Evolutionary conservation across 2,113 vertebrate genomes (phyloP), one percentile per base, ranked within the genome.

Genomic region (Epinephelus fuscoguttatus): DNA sequence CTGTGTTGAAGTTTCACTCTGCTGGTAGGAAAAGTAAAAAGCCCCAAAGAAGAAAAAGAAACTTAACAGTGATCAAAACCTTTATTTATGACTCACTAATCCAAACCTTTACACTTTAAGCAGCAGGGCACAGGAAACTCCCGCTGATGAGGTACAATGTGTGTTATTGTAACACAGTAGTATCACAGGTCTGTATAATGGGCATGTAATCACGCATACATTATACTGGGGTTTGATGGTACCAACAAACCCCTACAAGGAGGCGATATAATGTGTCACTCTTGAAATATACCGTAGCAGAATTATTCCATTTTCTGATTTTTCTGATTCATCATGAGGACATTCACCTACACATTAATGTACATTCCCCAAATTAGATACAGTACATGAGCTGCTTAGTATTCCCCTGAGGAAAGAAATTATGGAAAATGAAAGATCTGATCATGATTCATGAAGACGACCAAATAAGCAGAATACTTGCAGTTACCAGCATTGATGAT

Each of bases 31-130:
- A 18, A 4, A 63, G 21, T 17, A 55, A 27, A 67, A 5, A 42
- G 21, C 8, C 23, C 13, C 4, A 45, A 45, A 12, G 21, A 52
- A 17, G 40, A 56, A 75, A 75, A 57, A 45, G 0, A 53, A 2
- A 56, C 21, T 37, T 4, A 5, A 74, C 2, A 55, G 25, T 75
- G 25, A 88, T 74, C 10, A 62, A 76, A 75, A 79, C 82, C 10
- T 90, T 85, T 80, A 82, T 90, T 91, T 60, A 60, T 86, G 49
- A 70, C 27, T 71, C 37, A 59, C 8, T 52, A 73, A 67, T 67
- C 49, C 73, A 85, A 81, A 85, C 57, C 30, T 52, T 57, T 25
- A 68, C 7, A 47, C 74, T 49, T 74, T 21, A 61, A 61, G 13
- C n/a, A 61, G 21, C 56, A 75, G 63, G 12, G 62, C 18, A 72